Evolutionary conservation across 92 coral and sea anemone genomes (phyloP).

Genomic region (Heteractis magnifica): DNA sequence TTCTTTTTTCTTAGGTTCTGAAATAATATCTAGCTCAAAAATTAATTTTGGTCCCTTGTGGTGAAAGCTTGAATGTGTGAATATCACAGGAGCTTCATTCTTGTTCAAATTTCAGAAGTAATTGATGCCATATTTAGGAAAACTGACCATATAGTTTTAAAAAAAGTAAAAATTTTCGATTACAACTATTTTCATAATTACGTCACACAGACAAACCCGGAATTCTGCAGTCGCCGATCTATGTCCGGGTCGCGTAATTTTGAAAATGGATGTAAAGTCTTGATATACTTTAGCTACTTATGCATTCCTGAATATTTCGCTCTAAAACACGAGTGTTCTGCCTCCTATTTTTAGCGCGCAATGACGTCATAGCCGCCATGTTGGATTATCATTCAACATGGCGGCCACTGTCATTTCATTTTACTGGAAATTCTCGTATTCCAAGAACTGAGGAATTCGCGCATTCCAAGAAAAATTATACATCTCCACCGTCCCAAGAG

Average conservation of each 20-base stretch:
- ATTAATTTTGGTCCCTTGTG: constrained; percentile 3
- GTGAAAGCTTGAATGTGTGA: neutral
- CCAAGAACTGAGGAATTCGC: too few species aligned
- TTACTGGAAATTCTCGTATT: neutral
- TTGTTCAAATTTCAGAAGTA: neutral
- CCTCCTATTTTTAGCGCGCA: neutral
- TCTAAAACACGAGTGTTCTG: constrained; percentile 2
- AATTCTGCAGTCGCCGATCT: too few species aligned
- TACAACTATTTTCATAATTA: too few species aligned
- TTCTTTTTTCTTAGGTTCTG: neutral
- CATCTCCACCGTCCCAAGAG: neutral
- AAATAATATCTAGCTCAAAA: neutral
- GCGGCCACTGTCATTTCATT: neutral
- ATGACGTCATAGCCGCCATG: neutral
- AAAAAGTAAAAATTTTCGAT: too few species aligned
- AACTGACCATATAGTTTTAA: neutral
- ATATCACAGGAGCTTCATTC: constrained; percentile 16
- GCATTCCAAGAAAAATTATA: neutral
- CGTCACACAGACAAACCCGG: too few species aligned
- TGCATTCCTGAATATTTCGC: neutral
- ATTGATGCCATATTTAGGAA: neutral
- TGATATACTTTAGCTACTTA: too few species aligned
- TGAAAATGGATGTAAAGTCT: too few species aligned
- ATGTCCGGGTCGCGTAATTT: too few species aligned
- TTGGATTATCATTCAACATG: neutral